phyloP scores from a whole-genome alignment of 2,113 vertebrate species.

The Sinocyclocheilus maitianheensis region DNA sequence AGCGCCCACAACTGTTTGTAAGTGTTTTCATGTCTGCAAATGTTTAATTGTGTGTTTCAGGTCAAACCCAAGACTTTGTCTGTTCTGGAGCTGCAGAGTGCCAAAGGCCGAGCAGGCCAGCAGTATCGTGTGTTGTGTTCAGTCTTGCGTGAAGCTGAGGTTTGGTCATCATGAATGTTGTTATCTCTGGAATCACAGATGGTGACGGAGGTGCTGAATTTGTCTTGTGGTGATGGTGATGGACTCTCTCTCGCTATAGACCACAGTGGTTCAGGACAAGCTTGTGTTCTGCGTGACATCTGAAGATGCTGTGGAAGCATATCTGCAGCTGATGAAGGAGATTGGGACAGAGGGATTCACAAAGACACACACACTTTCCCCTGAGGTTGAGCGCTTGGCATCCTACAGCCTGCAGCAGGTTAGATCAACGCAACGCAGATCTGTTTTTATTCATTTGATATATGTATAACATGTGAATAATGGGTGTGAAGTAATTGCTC shows the following conservation, averaged over 20 bases:
- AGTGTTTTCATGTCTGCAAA: background rate
- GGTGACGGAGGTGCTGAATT: background rate
- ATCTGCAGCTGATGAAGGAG: constrained; percentile 62
- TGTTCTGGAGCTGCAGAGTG: background rate
- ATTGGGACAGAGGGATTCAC: constrained; percentile 66
- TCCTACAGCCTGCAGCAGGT: constrained; percentile 81
- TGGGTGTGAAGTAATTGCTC: background rate
- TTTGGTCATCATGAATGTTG: constrained; percentile 55
- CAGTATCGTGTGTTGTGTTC: constrained; percentile 69
- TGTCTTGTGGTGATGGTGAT: background rate
- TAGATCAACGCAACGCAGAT: background rate
- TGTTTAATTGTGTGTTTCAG: constrained; percentile 50
- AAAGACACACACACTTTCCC: constrained; percentile 58
- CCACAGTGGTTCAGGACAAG: constrained; percentile 47
- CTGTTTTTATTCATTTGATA: background rate
- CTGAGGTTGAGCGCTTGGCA: constrained; percentile 65
- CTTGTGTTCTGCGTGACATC: constrained; percentile 68
- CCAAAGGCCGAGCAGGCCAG: constrained; percentile 32
- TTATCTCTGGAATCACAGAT: background rate
- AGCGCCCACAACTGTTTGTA: background rate
- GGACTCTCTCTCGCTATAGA: constrained; percentile 51
- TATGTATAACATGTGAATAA: background rate
- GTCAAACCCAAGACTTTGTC: constrained; percentile 51
- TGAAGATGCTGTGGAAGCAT: constrained; percentile 76
- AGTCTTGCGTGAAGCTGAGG: constrained; percentile 31